Percentiles rank a stretch among this genome's conserved stretches.
Evolutionary conservation across 2,113 vertebrate genomes (phyloP).

Genomic region (Xiphophorus hellerii): DNA sequence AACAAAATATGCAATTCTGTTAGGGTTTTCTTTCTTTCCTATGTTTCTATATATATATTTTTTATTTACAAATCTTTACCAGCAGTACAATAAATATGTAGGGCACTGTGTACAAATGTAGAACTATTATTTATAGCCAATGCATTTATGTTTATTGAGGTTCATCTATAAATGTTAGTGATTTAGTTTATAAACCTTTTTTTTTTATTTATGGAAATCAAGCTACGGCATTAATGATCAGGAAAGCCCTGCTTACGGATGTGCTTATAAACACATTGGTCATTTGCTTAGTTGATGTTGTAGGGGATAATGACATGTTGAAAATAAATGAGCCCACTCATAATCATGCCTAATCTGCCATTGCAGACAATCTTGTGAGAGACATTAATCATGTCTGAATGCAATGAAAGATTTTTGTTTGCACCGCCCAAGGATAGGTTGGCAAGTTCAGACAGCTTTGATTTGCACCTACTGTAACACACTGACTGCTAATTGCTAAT

Average conservation of each 20-base stretch:
- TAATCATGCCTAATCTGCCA: conserved; percentile 79
- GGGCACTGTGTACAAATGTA: no score
- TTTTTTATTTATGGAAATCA: not conserved
- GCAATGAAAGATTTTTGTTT: conserved; percentile 68
- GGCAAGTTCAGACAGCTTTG: conserved; percentile 55
- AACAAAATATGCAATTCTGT: no score
- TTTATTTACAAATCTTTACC: not conserved
- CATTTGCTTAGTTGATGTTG: conserved; percentile 74
- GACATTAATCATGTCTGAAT: conserved; percentile 77
- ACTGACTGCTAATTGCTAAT: conserved; percentile 74
- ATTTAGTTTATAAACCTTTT: not conserved
- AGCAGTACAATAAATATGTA: not conserved
- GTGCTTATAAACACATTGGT: conserved; percentile 52
- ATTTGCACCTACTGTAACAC: conserved; percentile 56
- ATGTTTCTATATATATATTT: no score
- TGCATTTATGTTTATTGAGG: not conserved
- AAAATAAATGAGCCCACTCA: conserved; percentile 79
- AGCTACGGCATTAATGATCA: conserved; percentile 55
- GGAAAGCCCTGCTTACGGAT: conserved; percentile 46
- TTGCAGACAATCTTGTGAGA: conserved; percentile 70
- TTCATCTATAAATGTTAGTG: not conserved
- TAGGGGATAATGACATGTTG: conserved; percentile 80
- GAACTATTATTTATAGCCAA: not conserved
- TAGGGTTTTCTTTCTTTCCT: not conserved
- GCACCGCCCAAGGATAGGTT: conserved; percentile 60